A percentile compares a stretch with the other conserved stretches of the same genome.
Evolutionary conservation across 2,797 vertebrate species (phyloP).

Genomic region (Sebastes iracundus): DNA sequence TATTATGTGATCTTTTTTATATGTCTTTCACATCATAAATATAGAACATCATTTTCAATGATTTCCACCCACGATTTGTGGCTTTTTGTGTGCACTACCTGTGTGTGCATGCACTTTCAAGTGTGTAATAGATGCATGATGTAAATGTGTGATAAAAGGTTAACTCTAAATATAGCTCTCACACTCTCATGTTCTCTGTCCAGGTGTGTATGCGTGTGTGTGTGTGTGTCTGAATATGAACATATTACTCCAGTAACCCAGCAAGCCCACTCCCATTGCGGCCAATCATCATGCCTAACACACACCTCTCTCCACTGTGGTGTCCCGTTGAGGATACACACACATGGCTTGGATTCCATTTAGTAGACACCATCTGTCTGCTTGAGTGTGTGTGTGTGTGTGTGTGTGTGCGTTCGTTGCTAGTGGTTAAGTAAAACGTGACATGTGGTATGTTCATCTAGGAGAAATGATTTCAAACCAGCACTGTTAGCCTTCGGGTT

Average conservation of each 20-base stretch:
- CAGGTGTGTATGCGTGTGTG: constrained; percentile 9
- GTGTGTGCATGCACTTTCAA: neutral
- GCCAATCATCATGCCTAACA: constrained; percentile 41
- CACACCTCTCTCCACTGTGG: constrained; percentile 11
- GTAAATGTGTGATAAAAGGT: constrained; percentile 16
- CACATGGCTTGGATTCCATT: constrained; percentile 21
- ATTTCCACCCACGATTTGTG: neutral
- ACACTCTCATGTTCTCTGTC: neutral
- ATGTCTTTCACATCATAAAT: neutral
- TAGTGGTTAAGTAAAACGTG: neutral
- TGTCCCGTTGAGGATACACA: constrained; percentile 4
- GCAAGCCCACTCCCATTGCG: constrained; percentile 42
- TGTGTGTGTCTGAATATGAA: neutral
- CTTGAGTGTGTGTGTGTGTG: neutral
- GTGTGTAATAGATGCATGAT: constrained; percentile 11
- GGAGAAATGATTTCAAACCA: neutral
- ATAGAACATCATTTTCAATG: neutral
- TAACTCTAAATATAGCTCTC: constrained; percentile 17
- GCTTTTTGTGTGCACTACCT: neutral
- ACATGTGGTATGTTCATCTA: neutral
- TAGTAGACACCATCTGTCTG: constrained; percentile 38
- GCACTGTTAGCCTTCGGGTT: neutral
- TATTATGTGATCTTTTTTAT: neutral
- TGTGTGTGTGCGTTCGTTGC: neutral
- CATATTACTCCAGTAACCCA: constrained; percentile 51